A percentile compares a stretch with the other conserved stretches of the same genome.
phyloP scores from a whole-genome alignment of 2,113 vertebrate genomes.

The Pycnonotus jocosus region DNA sequence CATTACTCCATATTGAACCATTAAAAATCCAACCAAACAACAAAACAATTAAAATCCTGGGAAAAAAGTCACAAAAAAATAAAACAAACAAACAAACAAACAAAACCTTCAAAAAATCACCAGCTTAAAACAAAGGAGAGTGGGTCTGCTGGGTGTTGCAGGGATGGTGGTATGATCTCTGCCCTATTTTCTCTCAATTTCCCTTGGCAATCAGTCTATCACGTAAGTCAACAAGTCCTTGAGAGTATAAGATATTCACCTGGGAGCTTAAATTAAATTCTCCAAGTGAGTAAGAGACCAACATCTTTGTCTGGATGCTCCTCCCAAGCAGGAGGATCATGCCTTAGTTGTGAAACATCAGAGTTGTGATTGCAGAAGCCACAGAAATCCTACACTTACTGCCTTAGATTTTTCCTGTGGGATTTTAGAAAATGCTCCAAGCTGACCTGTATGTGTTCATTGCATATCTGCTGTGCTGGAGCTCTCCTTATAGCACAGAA shows the following conservation, averaged over 20 bases:
- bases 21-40: background rate
- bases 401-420: background rate
- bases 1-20: background rate
- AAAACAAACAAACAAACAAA: background rate
- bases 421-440: background rate
- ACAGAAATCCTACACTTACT: background rate
- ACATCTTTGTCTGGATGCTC: background rate
- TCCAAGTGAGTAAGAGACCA: background rate
- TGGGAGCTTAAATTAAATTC: background rate
- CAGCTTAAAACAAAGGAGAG: background rate
- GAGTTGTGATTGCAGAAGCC: background rate
- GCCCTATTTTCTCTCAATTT: background rate
- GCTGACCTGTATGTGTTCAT: background rate
- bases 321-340: background rate
- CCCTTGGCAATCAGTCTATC: background rate
- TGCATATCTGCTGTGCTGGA: background rate
- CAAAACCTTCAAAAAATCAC: background rate
- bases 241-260: background rate
- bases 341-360: accelerated
- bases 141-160: background rate
- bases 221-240: background rate
- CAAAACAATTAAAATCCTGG: background rate
- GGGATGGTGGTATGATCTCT: background rate
- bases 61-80: background rate
- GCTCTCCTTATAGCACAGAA: background rate